Base-by-base conservation (phyloP, 2,797 vertebrate species). In the Odontamblyopus rebecca region DNA sequence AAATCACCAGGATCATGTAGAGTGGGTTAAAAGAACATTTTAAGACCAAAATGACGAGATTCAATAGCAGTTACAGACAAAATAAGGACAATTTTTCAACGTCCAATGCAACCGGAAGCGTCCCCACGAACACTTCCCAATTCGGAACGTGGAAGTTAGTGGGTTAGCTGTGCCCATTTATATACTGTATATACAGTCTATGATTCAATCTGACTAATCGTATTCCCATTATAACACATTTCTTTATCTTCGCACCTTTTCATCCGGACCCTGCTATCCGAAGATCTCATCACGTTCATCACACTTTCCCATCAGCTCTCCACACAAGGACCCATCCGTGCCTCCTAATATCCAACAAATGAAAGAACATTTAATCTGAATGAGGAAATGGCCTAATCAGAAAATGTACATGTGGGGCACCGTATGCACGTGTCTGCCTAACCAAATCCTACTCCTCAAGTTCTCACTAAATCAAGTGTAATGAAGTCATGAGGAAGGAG, bases 401-500 rank as follows among this genome's bases (percentile, higher is more conserved):
- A 32, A 32, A 53, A 53, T 67, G 48, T n/a, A 32, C 50, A 13
- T 19, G 11, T 13, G 67, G 53, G 35, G 71, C 62, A 48, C 61
- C 19, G 6, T 50, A 50, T 27, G 53, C 32, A 41, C 8, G 35
- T 41, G 38, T 44, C 67, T 41, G 29, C 67, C 41, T 68, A 68
- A 41, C 32, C 16, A 41, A 59, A 32, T 18, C 44, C 13, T n/a
- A 27, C 29, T 56, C 23, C 60, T 23, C 38, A 57, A 56, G 27
- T 48, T 48, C 18, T 27, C 23, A 23, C 48, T 54, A 51, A 70
- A 67, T 65, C 19, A 69, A 29, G 32, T 30, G 16, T 80, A 77
- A 87, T 78, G 50, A 80, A 71, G 66, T 73, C 61, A 48, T 76
- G 68, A 50, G 30, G 76, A 51, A 53, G 35, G 35, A 75, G 29